Conservation (phyloP, 2,113 vertebrate species). For the Prolemur simus region DNA sequence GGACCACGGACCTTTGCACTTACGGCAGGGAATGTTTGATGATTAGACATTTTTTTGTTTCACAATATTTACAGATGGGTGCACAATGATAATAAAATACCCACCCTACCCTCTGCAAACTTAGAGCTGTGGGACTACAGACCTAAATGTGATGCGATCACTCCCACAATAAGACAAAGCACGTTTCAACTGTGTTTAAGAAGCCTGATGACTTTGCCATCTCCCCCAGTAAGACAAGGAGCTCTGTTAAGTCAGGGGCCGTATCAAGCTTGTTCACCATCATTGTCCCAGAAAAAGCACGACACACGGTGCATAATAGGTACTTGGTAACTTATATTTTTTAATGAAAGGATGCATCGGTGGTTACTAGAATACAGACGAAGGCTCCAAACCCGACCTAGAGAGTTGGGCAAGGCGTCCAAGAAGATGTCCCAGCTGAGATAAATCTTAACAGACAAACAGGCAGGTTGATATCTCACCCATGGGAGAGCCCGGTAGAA, state of each 20-base stretch:
- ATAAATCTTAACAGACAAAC: conserved; percentile 71
- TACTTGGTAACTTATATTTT: not conserved
- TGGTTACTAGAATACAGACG: not conserved
- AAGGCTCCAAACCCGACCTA: not conserved
- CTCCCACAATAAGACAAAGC: not conserved
- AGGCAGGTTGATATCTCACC: conserved; percentile 62
- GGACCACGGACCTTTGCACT: not conserved
- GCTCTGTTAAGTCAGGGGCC: not conserved
- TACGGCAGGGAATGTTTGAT: not conserved
- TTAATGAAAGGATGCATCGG: not conserved
- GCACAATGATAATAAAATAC: not conserved
- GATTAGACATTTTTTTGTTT: not conserved
- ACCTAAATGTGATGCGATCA: not conserved
- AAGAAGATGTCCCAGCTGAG: not conserved
- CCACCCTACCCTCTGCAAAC: not conserved
- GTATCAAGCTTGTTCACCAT: rapidly evolving
- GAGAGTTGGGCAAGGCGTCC: not conserved
- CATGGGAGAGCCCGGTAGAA: conserved; percentile 51
- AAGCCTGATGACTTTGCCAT: not conserved
- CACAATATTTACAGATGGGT: not conserved
- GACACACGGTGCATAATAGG: rapidly evolving
- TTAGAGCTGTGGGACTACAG: not conserved
- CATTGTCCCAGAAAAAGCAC: not conserved
- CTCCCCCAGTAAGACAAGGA: not conserved
- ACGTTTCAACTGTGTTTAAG: not conserved